Base-by-base conservation (phyloP, 2,888 invertebrate genomes). In the Diogma glabrata region DNA sequence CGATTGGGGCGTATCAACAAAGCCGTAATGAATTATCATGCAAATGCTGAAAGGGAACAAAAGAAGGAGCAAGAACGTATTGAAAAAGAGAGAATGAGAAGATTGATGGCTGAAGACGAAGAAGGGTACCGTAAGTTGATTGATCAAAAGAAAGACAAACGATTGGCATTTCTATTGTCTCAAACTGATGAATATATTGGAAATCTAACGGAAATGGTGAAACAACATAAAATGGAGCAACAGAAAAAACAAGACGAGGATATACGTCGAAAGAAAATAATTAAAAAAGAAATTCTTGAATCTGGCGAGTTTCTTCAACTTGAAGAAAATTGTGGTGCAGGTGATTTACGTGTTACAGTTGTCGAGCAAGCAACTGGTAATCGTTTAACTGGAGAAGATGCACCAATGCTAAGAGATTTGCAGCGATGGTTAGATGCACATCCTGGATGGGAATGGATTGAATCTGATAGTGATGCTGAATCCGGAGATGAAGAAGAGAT, bases 121-220 rank as follows among this genome's bases (percentile, higher is more conserved):
- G 99, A 97, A 69, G 99, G 99, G 55, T 99, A 99, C 75, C 80
- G 99, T 57, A 97, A 97, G 69, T 82, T 99, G 49, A 97, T 99
- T 64, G 99, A 99, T 80, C 96, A 99, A 70, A 99, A 99, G 82
- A 99, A 99, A 79, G 99, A 99, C 74, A 95, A 96, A 71, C 87
- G 99, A 51, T 73, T 99, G 64, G 97, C 97, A 47, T 97, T 96
- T 79, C 77, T 99, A 50, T 75, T 99, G 49, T 87, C 92, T 1
- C 99, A 99, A 74, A 99, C 99, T 2, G 99, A 99, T 72, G 97
- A 99, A 67, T 99, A 97, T 67, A 95, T 99, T 62, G 82, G 87
- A 59, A 96, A 93, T 70, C 80, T 99, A 54, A 96, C 95, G 0
- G 93, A 93, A 71, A 92, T 95, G 89, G 94, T 95, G 8, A 90